These are phyloP conservation scores for Hermatobates lingyangjiaoensis DNA, from an alignment of 1,140 invertebrate genomes.

Conservation along the genomic window DNA sequence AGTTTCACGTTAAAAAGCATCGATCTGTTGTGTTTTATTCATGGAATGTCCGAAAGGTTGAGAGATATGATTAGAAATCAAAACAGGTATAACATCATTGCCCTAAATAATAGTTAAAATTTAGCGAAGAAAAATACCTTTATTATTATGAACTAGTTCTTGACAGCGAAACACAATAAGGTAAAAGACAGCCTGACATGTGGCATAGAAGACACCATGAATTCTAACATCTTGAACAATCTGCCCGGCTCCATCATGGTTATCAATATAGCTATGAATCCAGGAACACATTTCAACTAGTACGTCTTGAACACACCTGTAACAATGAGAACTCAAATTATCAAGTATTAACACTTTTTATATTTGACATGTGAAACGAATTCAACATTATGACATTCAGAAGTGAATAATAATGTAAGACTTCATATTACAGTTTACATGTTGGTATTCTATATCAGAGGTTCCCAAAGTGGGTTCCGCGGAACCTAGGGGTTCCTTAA, in stretches of 20 bases:
- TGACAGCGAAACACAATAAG: conserved; percentile 70
- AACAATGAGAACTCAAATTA: conserved; percentile 20
- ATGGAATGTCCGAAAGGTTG: no score
- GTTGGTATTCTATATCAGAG: neutral
- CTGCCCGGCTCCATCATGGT: conserved; percentile 28
- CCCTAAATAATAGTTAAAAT: no score
- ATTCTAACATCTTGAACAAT: conserved; percentile 34
- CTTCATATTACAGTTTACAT: neutral
- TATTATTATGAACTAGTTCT: conserved; percentile 53
- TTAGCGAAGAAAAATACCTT: no score
- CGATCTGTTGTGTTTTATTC: no score
- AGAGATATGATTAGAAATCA: no score
- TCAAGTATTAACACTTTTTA: neutral
- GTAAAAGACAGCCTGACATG: conserved; percentile 82
- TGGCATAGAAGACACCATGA: conserved; percentile 71
- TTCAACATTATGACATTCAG: no score
- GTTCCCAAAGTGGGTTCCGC: no score
- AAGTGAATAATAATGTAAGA: neutral
- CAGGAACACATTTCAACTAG: conserved; percentile 44
- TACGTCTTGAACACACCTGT: conserved; percentile 38
- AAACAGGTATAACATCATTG: no score
- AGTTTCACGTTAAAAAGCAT: no score
- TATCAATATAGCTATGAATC: conserved; percentile 54
- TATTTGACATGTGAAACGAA: no score
- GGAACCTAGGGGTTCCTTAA: no score